Evolutionary conservation across 53 echinoderm and acorn worm genomes (phyloP).

Genomic region (Crossaster papposus): DNA sequence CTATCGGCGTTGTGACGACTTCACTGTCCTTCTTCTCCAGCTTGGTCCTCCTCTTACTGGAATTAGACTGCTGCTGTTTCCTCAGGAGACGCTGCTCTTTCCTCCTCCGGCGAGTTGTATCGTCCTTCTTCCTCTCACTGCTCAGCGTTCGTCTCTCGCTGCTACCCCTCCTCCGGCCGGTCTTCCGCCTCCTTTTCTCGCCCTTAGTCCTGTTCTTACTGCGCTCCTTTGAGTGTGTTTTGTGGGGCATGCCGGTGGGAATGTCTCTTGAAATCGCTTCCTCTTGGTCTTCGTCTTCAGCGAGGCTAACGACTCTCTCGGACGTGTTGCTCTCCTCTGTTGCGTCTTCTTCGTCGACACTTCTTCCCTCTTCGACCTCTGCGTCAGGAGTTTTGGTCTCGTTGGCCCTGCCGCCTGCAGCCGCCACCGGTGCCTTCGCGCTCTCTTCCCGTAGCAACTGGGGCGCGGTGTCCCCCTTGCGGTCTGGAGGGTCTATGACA

Average conservation of each 20-base stretch:
- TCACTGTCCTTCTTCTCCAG: conserved; percentile 1
- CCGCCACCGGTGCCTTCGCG: not conserved
- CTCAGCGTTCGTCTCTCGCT: not conserved
- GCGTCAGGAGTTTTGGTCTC: not conserved
- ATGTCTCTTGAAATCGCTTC: no score
- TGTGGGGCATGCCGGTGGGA: conserved; percentile 7
- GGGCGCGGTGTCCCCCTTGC: not conserved
- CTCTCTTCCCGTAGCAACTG: conserved; percentile 1
- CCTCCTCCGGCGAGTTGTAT: conserved; percentile 2
- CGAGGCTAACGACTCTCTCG: not conserved
- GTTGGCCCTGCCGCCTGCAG: not conserved
- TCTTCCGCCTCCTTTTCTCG: not conserved
- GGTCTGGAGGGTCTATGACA: conserved; percentile 2
- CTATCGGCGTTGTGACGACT: conserved; percentile 10
- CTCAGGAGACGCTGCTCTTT: conserved; percentile 19
- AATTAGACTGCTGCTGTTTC: conserved; percentile 32
- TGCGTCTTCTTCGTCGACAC: not conserved
- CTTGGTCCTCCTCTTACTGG: conserved; percentile 13
- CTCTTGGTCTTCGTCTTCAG: not conserved
- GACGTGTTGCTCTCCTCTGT: conserved; percentile 7
- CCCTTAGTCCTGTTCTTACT: conserved; percentile 22
- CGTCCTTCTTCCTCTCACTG: conserved; percentile 9
- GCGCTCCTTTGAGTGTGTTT: conserved; percentile 9
- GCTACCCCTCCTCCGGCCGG: conserved; percentile 9
- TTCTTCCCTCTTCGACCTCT: not conserved